Percentiles rank a stretch among this genome's conserved stretches.
phyloP scores from a whole-genome alignment of 2,888 invertebrate genomes.

The Xylota sylvarum region DNA sequence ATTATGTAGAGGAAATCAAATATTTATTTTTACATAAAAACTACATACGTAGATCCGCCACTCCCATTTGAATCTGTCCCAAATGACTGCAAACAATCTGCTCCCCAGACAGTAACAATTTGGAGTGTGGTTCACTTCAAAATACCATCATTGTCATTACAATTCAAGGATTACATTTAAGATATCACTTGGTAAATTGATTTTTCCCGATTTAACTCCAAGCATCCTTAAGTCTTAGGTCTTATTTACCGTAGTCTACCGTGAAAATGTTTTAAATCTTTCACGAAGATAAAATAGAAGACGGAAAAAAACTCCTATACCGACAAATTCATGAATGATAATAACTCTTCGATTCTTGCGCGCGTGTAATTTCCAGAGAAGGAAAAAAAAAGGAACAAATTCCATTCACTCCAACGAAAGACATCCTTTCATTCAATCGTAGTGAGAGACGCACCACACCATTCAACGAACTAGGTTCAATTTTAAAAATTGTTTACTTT shows the following conservation, averaged over 20 bases:
- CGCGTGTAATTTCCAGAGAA: conserved; percentile 59
- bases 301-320: conserved; percentile 45
- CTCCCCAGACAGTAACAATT: neutral
- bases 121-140: conserved; percentile 66
- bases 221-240: conserved; percentile 41
- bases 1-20: too few species aligned
- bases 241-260: conserved; percentile 38
- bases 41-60: neutral
- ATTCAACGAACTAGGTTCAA: conserved; percentile 63
- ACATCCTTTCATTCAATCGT: conserved; percentile 42
- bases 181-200: conserved; percentile 67
- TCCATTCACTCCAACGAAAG: conserved; percentile 43
- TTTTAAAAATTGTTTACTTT: conserved; percentile 74
- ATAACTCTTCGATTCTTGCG: conserved; percentile 70
- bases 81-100: neutral
- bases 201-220: conserved; percentile 57
- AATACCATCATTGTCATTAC: conserved; percentile 62
- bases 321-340: conserved; percentile 76
- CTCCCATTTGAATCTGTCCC: neutral
- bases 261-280: conserved; percentile 56
- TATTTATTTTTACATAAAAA: too few species aligned
- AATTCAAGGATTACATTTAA: conserved; percentile 68
- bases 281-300: conserved; percentile 49
- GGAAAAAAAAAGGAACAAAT: neutral
- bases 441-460: conserved; percentile 20